Evolutionary conservation across 2,113 vertebrate species (phyloP).

Genomic region (Neofelis nebulosa): DNA sequence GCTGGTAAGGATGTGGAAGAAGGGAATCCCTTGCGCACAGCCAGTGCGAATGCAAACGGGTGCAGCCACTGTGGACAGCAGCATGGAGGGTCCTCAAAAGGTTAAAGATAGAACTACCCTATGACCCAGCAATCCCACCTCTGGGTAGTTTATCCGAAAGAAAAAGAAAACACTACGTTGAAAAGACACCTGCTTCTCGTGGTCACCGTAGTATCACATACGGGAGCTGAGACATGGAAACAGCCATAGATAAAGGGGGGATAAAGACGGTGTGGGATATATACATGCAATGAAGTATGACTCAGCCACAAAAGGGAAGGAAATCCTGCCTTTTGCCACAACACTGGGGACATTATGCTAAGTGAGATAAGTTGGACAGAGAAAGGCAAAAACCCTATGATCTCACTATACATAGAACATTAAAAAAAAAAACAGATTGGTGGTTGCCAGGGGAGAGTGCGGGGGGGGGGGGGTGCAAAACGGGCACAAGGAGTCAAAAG

Average conservation of each 20-base stretch:
- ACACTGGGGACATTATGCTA: not conserved
- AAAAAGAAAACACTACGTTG: not conserved
- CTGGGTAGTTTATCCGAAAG: not conserved
- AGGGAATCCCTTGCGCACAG: not conserved
- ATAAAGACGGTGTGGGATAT: not conserved
- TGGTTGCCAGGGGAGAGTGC: not conserved
- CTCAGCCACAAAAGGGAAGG: not conserved
- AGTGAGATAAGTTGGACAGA: not conserved
- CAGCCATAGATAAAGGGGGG: not conserved
- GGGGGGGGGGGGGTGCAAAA: fast-evolving
- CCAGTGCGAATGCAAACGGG: not conserved
- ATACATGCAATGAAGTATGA: too few species aligned
- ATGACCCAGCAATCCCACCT: not conserved
- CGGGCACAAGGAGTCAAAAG: too few species aligned
- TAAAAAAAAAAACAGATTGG: not conserved
- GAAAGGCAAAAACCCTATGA: not conserved
- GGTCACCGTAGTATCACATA: too few species aligned
- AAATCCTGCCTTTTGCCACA: too few species aligned
- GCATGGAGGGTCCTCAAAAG: not conserved
- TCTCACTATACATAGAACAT: not conserved
- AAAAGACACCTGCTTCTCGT: not conserved
- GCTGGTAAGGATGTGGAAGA: fast-evolving
- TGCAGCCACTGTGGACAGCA: not conserved
- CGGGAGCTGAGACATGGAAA: not conserved
- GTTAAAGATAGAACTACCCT: not conserved